These are phyloP conservation scores for Cephalopholis sonnerati DNA, from an alignment of 2,113 vertebrate species.

Conservation along the genomic window DNA sequence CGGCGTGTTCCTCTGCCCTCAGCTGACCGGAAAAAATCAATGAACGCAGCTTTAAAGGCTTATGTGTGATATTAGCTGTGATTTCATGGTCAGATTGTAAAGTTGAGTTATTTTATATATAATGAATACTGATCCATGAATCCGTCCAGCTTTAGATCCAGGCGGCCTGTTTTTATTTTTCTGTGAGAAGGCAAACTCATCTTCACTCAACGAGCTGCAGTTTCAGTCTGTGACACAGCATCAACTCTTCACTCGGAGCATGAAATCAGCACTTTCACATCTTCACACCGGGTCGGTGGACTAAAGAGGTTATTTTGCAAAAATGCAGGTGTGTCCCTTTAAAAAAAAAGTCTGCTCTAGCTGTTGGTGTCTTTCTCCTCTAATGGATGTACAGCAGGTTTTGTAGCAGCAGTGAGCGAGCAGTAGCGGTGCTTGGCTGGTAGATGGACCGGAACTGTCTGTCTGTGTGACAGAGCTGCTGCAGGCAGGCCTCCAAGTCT, in stretches of 20 bases:
- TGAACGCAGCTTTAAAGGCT: not conserved
- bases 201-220: constrained; percentile 5
- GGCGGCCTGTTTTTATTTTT: not conserved
- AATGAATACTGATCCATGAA: not conserved
- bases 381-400: constrained; percentile 72
- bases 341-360: not conserved
- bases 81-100: constrained; percentile 4
- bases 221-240: constrained; percentile 35
- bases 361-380: constrained; percentile 37
- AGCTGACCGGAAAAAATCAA: not conserved
- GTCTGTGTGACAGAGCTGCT: constrained; percentile 66
- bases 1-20: not conserved
- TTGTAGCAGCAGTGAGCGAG: constrained; percentile 65
- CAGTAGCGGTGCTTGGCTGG: constrained; percentile 67
- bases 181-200: not conserved
- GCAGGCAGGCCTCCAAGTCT: constrained; percentile 72
- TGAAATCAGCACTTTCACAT: constrained; percentile 45
- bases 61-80: not conserved
- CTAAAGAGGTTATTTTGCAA: constrained; percentile 11
- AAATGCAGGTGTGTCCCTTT: constrained; percentile 51
- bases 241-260: constrained; percentile 20
- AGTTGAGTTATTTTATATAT: not conserved
- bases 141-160: constrained; percentile 1
- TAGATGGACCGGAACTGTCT: constrained; percentile 69
- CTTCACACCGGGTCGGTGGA: constrained; percentile 5